These are phyloP conservation scores for Eupeodes latifasciatus DNA, from an alignment of 2,888 invertebrate species.

Conservation along the genomic window DNA sequence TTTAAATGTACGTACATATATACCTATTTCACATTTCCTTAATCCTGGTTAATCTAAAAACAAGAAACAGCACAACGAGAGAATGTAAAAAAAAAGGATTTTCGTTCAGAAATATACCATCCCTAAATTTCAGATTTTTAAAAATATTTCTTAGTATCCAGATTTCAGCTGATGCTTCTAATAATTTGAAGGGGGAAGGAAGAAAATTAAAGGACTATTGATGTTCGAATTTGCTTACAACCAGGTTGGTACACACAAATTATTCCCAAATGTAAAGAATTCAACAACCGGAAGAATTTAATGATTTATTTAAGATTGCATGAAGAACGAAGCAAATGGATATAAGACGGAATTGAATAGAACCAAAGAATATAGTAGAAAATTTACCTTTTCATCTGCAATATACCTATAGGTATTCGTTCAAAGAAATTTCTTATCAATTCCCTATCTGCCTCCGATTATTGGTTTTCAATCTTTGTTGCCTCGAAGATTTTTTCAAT, in stretches of 20 bases:
- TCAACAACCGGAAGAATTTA: conserved; percentile 72
- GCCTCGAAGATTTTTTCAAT: conserved; percentile 2
- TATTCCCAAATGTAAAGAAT: conserved; percentile 55
- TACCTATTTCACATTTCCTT: too few relatives aligned
- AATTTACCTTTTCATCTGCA: neutral
- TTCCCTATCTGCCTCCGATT: neutral
- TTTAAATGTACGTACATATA: too few relatives aligned
- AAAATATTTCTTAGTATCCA: conserved; percentile 8
- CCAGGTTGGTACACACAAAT: conserved; percentile 19
- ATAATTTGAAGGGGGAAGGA: neutral
- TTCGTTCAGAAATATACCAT: conserved; percentile 30
- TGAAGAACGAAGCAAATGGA: neutral
- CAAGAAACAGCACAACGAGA: too few relatives aligned
- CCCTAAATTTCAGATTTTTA: conserved; percentile 31
- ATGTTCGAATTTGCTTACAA: conserved; percentile 67
- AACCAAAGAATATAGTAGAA: conserved; percentile 15
- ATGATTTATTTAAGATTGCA: conserved; percentile 63
- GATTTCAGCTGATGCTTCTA: neutral
- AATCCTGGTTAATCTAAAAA: too few relatives aligned
- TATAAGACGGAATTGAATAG: neutral
- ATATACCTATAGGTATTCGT: neutral
- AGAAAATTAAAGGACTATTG: conserved; percentile 67
- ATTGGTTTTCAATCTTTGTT: conserved; percentile 45
- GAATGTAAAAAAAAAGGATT: too few relatives aligned
- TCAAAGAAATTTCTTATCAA: neutral